Conservation (phyloP, 2,113 vertebrate genomes). For the Melanocharis versteri region DNA sequence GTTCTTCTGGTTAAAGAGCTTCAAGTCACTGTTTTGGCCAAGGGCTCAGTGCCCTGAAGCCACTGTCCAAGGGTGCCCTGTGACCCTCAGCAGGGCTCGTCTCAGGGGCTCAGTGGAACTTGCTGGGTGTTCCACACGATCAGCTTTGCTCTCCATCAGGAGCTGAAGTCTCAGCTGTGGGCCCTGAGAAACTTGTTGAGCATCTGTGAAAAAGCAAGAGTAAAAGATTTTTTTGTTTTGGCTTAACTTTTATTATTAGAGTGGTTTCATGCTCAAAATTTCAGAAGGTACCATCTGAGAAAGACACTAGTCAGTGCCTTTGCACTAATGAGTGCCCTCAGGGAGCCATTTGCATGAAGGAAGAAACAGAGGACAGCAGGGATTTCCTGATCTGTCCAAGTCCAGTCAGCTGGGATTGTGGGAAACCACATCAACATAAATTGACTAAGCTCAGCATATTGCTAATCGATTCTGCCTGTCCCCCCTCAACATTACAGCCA, state of each 20-base stretch:
- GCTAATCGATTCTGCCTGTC: background rate
- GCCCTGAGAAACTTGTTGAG: background rate
- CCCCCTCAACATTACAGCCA: background rate
- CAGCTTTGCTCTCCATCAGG: background rate
- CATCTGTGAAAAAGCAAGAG: background rate
- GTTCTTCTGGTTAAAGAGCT: background rate
- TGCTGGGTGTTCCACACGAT: background rate
- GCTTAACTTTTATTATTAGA: background rate
- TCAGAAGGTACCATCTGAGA: background rate
- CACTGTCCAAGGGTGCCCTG: background rate
- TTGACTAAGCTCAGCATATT: background rate
- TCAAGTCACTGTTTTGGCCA: background rate
- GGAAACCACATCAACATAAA: background rate
- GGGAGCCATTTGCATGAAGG: background rate
- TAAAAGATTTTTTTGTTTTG: background rate
- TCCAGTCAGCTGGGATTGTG: background rate
- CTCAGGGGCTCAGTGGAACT: background rate
- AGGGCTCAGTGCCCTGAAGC: background rate
- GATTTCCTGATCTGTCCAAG: background rate
- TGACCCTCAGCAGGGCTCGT: background rate
- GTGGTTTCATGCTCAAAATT: background rate
- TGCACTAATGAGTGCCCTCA: background rate
- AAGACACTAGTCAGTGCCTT: background rate
- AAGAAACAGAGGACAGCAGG: background rate
- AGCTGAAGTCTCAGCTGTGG: background rate